Conservation (phyloP, 2,797 vertebrate genomes). For the Darevskia nairensis region DNA sequence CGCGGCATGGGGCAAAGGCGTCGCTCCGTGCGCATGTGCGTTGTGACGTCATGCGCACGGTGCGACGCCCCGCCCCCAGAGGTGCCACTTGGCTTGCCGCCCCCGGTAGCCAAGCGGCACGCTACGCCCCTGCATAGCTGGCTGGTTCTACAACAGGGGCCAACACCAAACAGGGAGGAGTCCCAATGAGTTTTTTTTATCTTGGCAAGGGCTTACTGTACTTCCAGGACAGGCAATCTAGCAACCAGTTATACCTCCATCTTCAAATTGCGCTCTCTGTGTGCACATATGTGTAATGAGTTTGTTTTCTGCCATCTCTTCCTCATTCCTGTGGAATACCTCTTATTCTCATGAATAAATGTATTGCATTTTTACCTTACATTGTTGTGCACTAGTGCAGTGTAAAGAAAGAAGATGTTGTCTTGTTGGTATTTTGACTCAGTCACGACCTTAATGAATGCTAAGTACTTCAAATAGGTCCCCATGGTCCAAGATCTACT, state of each 20-base stretch:
- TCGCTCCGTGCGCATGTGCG: too few relatives aligned
- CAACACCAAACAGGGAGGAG: neutral
- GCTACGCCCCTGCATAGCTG: neutral
- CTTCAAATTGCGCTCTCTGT: neutral
- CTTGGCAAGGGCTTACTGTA: neutral
- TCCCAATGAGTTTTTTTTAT: neutral
- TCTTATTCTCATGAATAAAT: neutral
- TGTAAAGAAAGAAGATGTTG: neutral
- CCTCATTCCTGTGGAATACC: neutral
- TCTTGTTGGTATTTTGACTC: neutral
- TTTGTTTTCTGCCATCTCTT: neutral
- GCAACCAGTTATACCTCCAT: neutral
- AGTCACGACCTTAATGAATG: neutral
- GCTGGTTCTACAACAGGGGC: neutral
- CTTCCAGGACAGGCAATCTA: neutral
- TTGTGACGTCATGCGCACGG: too few relatives aligned
- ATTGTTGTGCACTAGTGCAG: neutral
- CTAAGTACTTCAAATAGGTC: neutral
- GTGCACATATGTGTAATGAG: neutral
- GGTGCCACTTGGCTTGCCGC: too few relatives aligned
- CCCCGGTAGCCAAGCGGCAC: too few relatives aligned
- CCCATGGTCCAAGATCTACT: neutral
- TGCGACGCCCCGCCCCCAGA: too few relatives aligned
- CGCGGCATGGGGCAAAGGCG: too few relatives aligned
- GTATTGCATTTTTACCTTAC: neutral